Evolutionary conservation across 2,113 vertebrate species (phyloP), one percentile per base, ranked within the genome.

Genomic region (Cyanocitta stelleri): DNA sequence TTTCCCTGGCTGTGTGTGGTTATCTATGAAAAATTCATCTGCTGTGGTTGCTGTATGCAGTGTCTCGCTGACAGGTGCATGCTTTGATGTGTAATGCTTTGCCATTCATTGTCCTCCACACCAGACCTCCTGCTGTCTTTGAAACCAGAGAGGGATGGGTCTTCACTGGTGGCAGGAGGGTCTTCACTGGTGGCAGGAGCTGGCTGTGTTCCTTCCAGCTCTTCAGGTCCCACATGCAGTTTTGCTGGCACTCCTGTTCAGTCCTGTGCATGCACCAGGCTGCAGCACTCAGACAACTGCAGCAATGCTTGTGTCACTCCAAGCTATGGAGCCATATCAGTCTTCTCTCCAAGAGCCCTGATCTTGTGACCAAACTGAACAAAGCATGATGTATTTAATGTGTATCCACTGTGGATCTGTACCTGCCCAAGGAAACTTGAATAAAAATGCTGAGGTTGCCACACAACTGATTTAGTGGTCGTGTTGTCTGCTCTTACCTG

Each of bases 361-460:
- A n/a, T 43, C 44, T 72, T 72, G 41, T 8, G 20, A 71, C 21
- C 43, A 75, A 75, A 30, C 12, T 39, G 59, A 77, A 37, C n/a
- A 74, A 43, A 61, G 59, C 56, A 64, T 73, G 19, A 13, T 1
- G 0, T 62, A 30, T 82, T 78, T 85, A 41, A 52, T 27, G 12
- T 59, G 10, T 62, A 67, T 43, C 37, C 23, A 63, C 44, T 58
- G 43, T 67, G 37, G 23, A 76, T 37, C 54, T 92, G 52, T 72
- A 74, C 14, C 73, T 35, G 32, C 8, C 29, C 41, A 27, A 43
- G 39, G 13, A 85, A 64, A 76, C 9, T 8, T 18, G 22, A 95
- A 97, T 91, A 79, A 97, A 95, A 89, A 33, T 54, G 32, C 26
- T 46, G 58, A 87, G 27, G 37, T 62, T 82, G 21, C 27, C 41